phyloP scores from a whole-genome alignment of 1,140 invertebrate genomes.

The Ooceraea biroi region DNA sequence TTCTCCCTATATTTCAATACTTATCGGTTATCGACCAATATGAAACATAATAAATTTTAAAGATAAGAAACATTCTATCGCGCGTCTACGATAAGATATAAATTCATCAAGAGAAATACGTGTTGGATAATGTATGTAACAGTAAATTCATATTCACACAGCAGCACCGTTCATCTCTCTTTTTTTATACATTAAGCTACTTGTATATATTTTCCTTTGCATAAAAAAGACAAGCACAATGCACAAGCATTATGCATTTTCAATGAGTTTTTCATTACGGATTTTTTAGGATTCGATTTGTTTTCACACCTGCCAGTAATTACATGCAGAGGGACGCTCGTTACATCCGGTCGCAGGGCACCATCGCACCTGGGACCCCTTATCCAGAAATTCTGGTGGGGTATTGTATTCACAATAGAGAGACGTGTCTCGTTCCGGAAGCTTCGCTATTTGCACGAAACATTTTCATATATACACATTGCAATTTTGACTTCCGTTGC shows the following conservation, averaged over 20 bases:
- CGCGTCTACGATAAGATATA: not conserved
- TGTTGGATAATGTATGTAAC: not conserved
- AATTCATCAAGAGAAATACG: not conserved
- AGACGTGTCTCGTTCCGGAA: conserved; percentile 4
- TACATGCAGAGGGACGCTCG: conserved; percentile 43
- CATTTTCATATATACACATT: conserved; percentile 1
- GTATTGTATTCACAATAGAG: conserved; percentile 4
- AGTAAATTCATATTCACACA: conserved; percentile 14
- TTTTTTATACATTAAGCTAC: not conserved
- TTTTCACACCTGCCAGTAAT: conserved; percentile 71
- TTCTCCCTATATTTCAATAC: conserved; percentile 8
- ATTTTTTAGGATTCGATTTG: conserved; percentile 35
- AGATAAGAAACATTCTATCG: conserved; percentile 17
- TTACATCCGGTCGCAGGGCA: conserved; percentile 68
- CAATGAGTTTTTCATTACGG: conserved; percentile 2
- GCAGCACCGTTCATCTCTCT: not conserved
- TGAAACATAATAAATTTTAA: not conserved
- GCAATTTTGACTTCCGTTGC: not conserved
- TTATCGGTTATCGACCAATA: conserved; percentile 28
- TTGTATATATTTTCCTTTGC: not conserved
- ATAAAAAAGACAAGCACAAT: not conserved
- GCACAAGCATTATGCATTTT: not conserved
- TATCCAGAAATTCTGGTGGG: conserved; percentile 46
- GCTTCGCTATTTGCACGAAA: conserved; percentile 12
- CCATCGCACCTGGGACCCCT: conserved; percentile 60